Evolutionary conservation across 2,797 vertebrate species (phyloP), one percentile per base, ranked within the genome.

Genomic region (Luscinia luscinia): DNA sequence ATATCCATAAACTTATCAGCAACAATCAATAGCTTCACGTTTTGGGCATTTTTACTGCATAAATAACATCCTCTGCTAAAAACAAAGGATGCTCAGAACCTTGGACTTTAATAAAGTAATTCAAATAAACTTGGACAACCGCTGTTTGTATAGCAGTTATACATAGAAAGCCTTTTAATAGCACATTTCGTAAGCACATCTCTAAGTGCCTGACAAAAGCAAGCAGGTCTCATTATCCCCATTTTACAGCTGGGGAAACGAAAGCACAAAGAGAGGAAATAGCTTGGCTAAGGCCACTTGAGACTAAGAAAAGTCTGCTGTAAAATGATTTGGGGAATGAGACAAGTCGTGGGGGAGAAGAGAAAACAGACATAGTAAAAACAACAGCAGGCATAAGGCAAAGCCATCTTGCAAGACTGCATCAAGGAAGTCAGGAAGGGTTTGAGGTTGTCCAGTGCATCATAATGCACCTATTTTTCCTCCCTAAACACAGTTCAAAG

Each of bases 151-250:
- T 32, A 69, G 93, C 75, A 79, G 88, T 94, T 96, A 95, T 95
- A 95, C 90, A 92, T 91, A 95, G 93, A 89, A 95, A 94, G 63
- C 59, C 91, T 96, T 95, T 93, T 94, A 95, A 96, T 90, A 96
- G 96, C 11, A 0, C 63, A 26, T 94, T 93, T 94, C 58, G 36
- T 91, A 95, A 94, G 92, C 88, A 91, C 91, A 93, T 86, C 87
- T 94, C 54, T 64, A 72, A 92, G 82, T 61, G 70, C 62, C 45
- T 63, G 78, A 95, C 91, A 94, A 84, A 93, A 90, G 81, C 72
- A 76, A 78, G 77, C 41, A 78, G 87, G 74, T 95, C 81, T 95
- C 64, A 70, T 78, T 88, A 93, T 80, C 55, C 89, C 64, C 78
- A 40, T 72, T 92, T 94, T 94, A 87, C 79, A 93, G 78, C 94